Evolutionary conservation across 2,888 invertebrate species (phyloP).

Genomic region (Matsumyia berberina): DNA sequence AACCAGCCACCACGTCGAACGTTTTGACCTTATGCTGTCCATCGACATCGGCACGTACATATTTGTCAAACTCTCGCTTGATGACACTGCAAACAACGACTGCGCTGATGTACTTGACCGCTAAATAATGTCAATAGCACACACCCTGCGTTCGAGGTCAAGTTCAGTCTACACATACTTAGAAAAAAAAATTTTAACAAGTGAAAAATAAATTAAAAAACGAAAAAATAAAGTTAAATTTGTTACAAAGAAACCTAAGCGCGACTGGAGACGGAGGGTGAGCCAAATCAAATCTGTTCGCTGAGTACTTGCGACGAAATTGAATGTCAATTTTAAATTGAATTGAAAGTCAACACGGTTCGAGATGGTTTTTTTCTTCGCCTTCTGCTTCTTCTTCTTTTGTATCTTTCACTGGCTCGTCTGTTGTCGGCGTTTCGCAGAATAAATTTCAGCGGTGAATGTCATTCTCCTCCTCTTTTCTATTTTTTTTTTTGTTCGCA

Average conservation of each 20-base stretch:
- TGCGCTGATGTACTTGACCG: constrained; percentile 21
- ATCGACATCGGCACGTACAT: constrained; percentile 6
- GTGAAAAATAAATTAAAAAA: constrained; percentile 7
- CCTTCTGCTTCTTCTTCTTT: background rate
- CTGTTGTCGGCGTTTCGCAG: constrained; percentile 34
- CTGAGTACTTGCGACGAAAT: constrained; percentile 58
- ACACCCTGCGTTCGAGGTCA: constrained; percentile 18
- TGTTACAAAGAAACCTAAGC: constrained; percentile 28
- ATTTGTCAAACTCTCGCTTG: background rate
- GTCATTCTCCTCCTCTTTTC: constrained; percentile 1
- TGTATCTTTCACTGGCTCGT: constrained; percentile 12
- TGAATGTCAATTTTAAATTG: constrained; percentile 73
- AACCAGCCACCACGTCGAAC: background rate
- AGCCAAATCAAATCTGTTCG: constrained; percentile 57
- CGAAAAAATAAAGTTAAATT: constrained; percentile 19
- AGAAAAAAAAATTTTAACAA: background rate
- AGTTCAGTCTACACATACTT: constrained; percentile 34
- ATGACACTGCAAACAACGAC: constrained; percentile 5
- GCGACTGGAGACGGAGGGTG: background rate
- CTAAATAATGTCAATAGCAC: constrained; percentile 19
- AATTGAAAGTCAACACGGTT: constrained; percentile 71
- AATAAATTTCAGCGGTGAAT: constrained; percentile 35
- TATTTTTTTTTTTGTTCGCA: constrained; percentile 19
- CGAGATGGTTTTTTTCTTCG: constrained; percentile 44
- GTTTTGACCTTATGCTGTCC: constrained; percentile 8